These are phyloP conservation scores for Odontamblyopus lacepedii DNA, from an alignment of 2,797 vertebrate genomes.

Conservation along the genomic window DNA sequence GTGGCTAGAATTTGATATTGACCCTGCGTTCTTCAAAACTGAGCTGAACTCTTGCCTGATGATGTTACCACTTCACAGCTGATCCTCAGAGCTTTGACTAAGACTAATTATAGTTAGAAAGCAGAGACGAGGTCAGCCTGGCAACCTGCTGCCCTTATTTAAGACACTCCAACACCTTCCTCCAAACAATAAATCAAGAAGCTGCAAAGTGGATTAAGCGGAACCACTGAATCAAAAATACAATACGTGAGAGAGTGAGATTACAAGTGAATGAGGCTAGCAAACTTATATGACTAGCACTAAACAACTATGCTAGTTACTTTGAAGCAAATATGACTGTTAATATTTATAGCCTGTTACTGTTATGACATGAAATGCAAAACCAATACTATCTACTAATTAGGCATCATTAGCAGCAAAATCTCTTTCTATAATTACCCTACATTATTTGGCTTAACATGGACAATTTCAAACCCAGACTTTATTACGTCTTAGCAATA, in stretches of 20 bases:
- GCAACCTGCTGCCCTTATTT: slow-evolving; percentile 52
- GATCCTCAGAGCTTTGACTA: slow-evolving; percentile 53
- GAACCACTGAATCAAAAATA: slow-evolving; percentile 12
- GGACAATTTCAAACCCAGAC: not conserved
- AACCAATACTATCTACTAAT: too few relatives aligned
- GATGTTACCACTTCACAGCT: slow-evolving; percentile 47
- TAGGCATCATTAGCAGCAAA: too few relatives aligned
- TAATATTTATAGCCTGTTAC: not conserved
- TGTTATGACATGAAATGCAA: too few relatives aligned
- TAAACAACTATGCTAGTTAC: not conserved
- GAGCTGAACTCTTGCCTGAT: slow-evolving; percentile 39
- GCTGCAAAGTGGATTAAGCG: slow-evolving; percentile 20
- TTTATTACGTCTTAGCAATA: not conserved
- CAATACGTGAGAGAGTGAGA: not conserved
- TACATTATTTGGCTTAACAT: not conserved
- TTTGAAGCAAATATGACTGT: too few relatives aligned
- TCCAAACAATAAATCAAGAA: slow-evolving; percentile 55
- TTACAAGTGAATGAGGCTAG: too few relatives aligned
- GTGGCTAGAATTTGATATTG: not conserved
- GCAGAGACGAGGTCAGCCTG: slow-evolving; percentile 40
- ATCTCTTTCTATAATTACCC: not conserved
- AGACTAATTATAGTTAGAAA: slow-evolving; percentile 74
- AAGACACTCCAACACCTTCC: slow-evolving; percentile 49
- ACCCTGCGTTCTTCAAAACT: slow-evolving; percentile 4
- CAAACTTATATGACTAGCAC: not conserved